Conservation (phyloP, 2,888 invertebrate genomes). For the Scrobipalpa atriplicella region DNA sequence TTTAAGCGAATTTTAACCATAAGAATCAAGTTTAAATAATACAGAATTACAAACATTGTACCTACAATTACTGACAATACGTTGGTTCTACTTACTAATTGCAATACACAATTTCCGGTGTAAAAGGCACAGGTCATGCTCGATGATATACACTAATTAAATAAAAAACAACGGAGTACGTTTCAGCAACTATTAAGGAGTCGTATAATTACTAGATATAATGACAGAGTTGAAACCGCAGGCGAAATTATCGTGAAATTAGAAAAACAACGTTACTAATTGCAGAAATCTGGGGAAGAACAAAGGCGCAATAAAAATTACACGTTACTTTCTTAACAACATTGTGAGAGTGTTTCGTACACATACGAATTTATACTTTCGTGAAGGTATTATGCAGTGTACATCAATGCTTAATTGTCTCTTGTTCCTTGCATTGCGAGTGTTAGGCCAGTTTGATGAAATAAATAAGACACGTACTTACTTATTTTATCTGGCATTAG, state of each 20-base stretch:
- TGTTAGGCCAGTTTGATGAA: too few species aligned
- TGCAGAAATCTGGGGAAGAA: slow-evolving; percentile 28
- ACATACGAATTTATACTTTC: too few species aligned
- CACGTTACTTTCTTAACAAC: slow-evolving; percentile 4
- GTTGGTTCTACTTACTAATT: background rate
- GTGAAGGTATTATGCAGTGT: too few species aligned
- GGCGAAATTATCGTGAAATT: slow-evolving; percentile 20
- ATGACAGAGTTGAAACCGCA: background rate
- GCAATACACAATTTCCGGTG: slow-evolving; percentile 8
- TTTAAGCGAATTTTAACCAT: background rate
- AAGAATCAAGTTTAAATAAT: background rate
- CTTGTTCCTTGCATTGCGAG: too few species aligned
- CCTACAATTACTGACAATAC: slow-evolving; percentile 5
- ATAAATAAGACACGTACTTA: too few species aligned
- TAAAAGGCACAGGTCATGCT: slow-evolving; percentile 5
- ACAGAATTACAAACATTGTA: slow-evolving; percentile 3
- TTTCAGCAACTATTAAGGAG: slow-evolving; percentile 7
- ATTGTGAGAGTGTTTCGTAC: background rate
- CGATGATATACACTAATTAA: slow-evolving; percentile 3
- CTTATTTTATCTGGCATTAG: too few species aligned
- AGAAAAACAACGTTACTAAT: slow-evolving; percentile 25
- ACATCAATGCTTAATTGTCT: too few species aligned
- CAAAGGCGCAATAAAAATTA: slow-evolving; percentile 44
- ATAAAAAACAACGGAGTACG: background rate
- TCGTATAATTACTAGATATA: slow-evolving; percentile 11